Evolutionary conservation across 35 echinoderm and acorn worm species (phyloP).

Genomic region (Apostichopus japonicus): DNA sequence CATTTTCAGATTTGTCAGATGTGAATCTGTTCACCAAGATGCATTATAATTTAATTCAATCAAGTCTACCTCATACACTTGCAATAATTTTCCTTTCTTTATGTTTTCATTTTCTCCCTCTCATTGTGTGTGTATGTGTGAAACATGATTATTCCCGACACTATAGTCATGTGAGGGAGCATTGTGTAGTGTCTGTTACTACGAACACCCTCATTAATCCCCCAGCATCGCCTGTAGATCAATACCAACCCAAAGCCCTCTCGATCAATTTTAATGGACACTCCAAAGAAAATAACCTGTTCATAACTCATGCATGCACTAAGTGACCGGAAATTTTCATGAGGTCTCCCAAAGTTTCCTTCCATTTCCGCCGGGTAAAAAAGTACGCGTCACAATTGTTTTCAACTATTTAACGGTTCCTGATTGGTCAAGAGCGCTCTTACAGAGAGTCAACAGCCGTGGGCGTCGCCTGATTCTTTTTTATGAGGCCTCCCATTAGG

Average conservation of each 20-base stretch:
- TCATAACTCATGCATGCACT: neutral
- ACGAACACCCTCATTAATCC: neutral
- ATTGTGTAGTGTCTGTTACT: neutral
- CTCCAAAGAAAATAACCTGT: neutral
- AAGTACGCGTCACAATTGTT: slow-evolving; percentile 35
- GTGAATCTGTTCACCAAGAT: too few relatives aligned
- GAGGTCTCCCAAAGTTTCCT: slow-evolving; percentile 32
- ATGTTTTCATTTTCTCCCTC: too few relatives aligned
- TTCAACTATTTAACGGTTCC: slow-evolving; percentile 25
- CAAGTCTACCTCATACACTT: too few relatives aligned
- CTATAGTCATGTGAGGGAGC: neutral
- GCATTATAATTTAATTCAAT: too few relatives aligned
- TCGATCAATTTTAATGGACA: neutral
- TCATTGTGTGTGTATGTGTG: too few relatives aligned
- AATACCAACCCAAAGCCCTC: neutral
- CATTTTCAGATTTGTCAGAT: too few relatives aligned
- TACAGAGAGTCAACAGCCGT: slow-evolving; percentile 9
- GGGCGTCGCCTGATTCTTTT: slow-evolving; percentile 28
- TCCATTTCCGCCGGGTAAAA: slow-evolving; percentile 3
- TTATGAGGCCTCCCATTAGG: slow-evolving; percentile 38
- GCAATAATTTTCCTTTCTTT: too few relatives aligned
- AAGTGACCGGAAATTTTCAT: slow-evolving; percentile 51
- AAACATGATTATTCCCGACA: too few relatives aligned
- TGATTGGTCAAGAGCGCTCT: slow-evolving; percentile 20
- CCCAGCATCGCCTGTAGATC: neutral